Conservation (phyloP, 2,888 invertebrate species). For the Ellobium chinense region DNA sequence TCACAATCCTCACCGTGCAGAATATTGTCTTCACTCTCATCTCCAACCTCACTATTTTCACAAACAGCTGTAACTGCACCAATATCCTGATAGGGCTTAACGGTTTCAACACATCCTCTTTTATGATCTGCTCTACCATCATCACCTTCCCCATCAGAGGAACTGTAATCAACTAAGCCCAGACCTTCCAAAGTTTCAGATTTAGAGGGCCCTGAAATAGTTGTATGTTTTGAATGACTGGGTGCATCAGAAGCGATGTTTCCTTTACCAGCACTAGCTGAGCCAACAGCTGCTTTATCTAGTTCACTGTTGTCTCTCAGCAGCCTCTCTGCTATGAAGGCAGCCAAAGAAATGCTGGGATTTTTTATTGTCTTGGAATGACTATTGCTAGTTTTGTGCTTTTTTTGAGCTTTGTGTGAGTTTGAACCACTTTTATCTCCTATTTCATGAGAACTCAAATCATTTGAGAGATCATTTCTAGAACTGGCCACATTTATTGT, state of each 20-base stretch:
- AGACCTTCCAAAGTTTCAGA: neutral
- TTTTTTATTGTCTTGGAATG: neutral
- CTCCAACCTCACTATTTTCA: neutral
- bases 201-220: neutral
- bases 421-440: too few species aligned
- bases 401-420: too few species aligned
- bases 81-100: too few species aligned
- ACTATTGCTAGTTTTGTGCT: too few species aligned
- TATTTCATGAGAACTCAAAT: too few species aligned
- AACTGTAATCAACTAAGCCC: slow-evolving; percentile 38
- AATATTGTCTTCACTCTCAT: neutral
- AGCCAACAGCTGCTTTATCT: neutral
- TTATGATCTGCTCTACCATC: neutral
- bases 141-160: slow-evolving; percentile 23
- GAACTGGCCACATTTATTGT: too few species aligned
- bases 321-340: slow-evolving; percentile 39
- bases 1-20: neutral
- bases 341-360: slow-evolving; percentile 26
- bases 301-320: slow-evolving; percentile 10
- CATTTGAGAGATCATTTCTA: too few species aligned
- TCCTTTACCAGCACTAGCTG: neutral
- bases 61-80: too few species aligned
- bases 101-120: neutral
- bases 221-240: neutral
- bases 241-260: neutral